Percentiles rank a stretch among this genome's conserved stretches.
phyloP scores from a whole-genome alignment of 1,140 invertebrate genomes.

The Trachelipus rathkii region DNA sequence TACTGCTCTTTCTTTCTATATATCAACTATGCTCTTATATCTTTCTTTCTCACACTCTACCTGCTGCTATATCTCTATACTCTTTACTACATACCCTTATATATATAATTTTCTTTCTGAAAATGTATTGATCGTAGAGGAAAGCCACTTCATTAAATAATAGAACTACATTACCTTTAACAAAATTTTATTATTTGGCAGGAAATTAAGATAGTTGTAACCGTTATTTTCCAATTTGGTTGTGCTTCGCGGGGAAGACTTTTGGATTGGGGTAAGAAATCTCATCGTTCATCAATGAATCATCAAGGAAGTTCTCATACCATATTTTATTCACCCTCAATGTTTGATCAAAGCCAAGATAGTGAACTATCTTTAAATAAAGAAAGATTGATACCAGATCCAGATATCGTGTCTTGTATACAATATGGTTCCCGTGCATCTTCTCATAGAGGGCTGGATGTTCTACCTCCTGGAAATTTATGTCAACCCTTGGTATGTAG shows the following conservation, averaged over 20 bases:
- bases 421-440: neutral
- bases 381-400: neutral
- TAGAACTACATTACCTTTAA: neutral
- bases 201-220: neutral
- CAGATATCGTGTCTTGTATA: neutral
- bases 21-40: no score
- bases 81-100: no score
- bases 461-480: neutral
- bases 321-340: neutral
- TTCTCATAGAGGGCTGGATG: neutral
- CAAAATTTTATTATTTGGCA: neutral
- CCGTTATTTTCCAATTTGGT: neutral
- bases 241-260: neutral
- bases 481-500: neutral
- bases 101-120: no score
- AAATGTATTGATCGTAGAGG: no score
- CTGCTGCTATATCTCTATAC: no score
- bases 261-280: neutral
- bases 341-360: neutral
- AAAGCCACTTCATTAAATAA: neutral
- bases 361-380: neutral
- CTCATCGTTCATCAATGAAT: neutral
- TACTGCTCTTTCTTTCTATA: no score
- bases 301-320: neutral
- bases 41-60: no score